Base-by-base conservation (phyloP, 2,113 vertebrate species). In the Callospermophilus lateralis region DNA sequence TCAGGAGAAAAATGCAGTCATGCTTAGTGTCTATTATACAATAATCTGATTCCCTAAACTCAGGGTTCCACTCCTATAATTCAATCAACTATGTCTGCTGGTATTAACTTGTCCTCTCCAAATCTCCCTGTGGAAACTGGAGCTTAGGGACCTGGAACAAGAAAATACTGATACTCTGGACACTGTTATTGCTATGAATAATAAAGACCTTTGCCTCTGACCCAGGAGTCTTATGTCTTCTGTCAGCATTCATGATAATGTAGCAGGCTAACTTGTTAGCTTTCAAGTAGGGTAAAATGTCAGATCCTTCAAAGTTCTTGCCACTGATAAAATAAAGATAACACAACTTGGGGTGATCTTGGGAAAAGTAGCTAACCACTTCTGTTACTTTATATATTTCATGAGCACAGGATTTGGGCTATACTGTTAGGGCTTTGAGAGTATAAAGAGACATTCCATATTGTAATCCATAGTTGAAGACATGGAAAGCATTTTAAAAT, bases 271-370 rank as follows among this genome's bases (percentile, higher is more conserved):
- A 74, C 26, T 45, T 96, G 32, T 70, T 89, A 70, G 11, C 30
- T 84, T 79, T 51, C 65, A 80, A 32, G 1, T 34, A 48, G n/a
- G 37, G 17, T 48, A 89, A 73, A 87, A 81, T 51, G 1, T 67
- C 34, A 96, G 17, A 1, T 85, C 77, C 89, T 93, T 79, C 16
- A 90, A 89, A 42, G 53, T 72, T 84, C 42, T 93, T 94, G 48
- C 1, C 26, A 68, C 24, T 83, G 55, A 95, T 11, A 91, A 95
- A 88, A 78, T 51, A 80, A 65, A 58, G n/a, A 22, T 28, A 74
- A 53, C 1, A 51, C 39, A 84, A 77, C 8, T 39, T 84, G 67
- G 12, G n/a, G 26, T 84, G 55, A 92, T 77, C 16, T 73, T 68
- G 53, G 55, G 39, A 22, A 73, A 88, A 45, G 13, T 10, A 58